Evolutionary conservation across 2,797 vertebrate genomes (phyloP).

Genomic region (Dallia pectoralis): DNA sequence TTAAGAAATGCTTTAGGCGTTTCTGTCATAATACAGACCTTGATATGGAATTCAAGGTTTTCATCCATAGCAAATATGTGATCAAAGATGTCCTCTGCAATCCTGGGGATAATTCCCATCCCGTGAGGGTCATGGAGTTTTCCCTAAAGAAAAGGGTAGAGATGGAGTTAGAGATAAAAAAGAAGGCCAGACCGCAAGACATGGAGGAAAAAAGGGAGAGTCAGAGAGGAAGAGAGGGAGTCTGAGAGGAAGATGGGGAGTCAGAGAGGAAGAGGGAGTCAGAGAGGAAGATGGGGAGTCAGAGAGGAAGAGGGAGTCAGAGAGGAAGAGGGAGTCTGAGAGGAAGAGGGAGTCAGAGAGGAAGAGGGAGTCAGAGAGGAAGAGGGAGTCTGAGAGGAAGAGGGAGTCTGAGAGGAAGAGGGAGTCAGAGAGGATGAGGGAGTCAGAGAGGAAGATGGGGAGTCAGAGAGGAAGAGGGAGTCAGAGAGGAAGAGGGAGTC

Average conservation of each 20-base stretch:
- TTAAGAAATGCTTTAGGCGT: too few relatives aligned
- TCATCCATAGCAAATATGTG: constrained; percentile 97
- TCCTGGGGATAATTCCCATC: constrained; percentile 95
- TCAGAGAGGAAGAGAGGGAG: constrained; percentile 26
- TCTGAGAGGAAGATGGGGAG: not conserved
- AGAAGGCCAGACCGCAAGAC: constrained; percentile 15
- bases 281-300: too few relatives aligned
- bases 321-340: not conserved
- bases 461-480: constrained; percentile 16
- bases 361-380: too few relatives aligned
- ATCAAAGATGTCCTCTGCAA: constrained; percentile 92
- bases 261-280: not conserved
- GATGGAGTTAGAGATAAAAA: too few relatives aligned
- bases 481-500: not conserved
- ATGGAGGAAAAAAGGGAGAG: constrained; percentile 21
- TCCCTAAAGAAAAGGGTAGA: constrained; percentile 67
- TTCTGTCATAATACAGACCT: constrained; percentile 61
- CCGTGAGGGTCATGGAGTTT: constrained; percentile 87
- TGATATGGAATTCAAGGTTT: constrained; percentile 95
- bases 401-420: not conserved
- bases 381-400: too few relatives aligned
- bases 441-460: constrained; percentile 4
- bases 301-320: not conserved
- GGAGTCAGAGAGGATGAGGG: not conserved
- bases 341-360: not conserved